Percentiles rank a stretch among this genome's conserved stretches.
These are phyloP conservation scores for Lepidochrysops patricia DNA, from an alignment of 2,888 invertebrate species.

Conservation along the genomic window DNA sequence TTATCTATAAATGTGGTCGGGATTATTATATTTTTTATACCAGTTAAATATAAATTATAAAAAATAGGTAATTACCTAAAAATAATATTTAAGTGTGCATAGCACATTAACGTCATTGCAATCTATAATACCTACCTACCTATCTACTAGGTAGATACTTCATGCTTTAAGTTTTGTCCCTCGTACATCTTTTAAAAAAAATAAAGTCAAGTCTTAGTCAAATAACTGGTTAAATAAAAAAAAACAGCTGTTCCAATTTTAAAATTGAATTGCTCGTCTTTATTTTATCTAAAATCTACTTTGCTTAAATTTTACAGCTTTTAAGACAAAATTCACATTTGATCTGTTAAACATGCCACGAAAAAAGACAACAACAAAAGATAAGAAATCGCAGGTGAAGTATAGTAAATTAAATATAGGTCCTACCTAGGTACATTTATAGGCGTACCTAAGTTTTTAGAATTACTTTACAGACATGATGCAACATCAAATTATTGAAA, in stretches of 20 bases:
- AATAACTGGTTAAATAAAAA: not conserved
- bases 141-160: no score
- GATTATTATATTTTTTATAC: not conserved
- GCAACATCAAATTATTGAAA: no score
- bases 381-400: not conserved
- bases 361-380: not conserved
- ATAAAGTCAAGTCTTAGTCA: no score
- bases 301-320: not conserved
- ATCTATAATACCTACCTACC: no score
- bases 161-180: no score
- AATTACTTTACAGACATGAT: no score
- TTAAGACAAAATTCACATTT: not conserved
- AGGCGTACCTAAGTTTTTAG: no score
- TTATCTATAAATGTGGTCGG: slow-evolving; percentile 5
- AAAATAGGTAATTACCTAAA: not conserved
- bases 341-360: not conserved
- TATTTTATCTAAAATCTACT: not conserved
- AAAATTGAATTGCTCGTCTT: not conserved
- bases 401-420: no score
- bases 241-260: not conserved
- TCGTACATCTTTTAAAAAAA: no score
- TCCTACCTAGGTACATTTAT: no score
- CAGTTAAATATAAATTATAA: not conserved
- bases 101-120: not conserved
- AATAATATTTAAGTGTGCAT: not conserved